Percentiles rank a stretch among this genome's conserved stretches.
phyloP scores from a whole-genome alignment of 2,797 vertebrate genomes.

The Pseudocheirus occidentalis region DNA sequence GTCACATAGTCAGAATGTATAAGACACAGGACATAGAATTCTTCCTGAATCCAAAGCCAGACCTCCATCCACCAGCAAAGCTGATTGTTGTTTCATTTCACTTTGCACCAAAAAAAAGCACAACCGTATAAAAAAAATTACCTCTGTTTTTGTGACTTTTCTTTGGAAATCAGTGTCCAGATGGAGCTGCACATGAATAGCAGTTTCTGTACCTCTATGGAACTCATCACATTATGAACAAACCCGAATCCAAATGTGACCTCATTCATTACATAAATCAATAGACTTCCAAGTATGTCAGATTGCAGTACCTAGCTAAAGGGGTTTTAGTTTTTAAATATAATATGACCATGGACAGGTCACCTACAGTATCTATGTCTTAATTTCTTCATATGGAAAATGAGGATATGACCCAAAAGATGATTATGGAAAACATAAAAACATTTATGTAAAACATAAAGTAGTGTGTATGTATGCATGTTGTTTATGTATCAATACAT shows the following conservation, averaged over 20 bases:
- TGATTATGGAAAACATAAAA: neutral
- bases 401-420: neutral
- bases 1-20: neutral
- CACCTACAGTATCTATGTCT: neutral
- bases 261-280: neutral
- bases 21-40: neutral
- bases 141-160: neutral
- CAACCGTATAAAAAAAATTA: neutral
- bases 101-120: constrained; percentile 21
- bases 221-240: neutral
- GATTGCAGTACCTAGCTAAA: constrained; percentile 39
- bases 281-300: neutral
- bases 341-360: neutral
- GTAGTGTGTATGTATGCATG: neutral
- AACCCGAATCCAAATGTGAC: constrained; percentile 23
- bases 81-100: constrained; percentile 24
- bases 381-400: neutral
- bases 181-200: constrained; percentile 1
- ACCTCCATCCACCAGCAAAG: neutral
- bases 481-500: neutral
- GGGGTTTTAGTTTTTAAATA: constrained; percentile 37
- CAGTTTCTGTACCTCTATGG: neutral
- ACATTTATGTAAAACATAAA: neutral
- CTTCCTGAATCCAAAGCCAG: neutral
- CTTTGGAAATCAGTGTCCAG: constrained; percentile 3